Evolutionary conservation across 1,140 invertebrate species (phyloP).

Genomic region (Prorops nasuta): DNA sequence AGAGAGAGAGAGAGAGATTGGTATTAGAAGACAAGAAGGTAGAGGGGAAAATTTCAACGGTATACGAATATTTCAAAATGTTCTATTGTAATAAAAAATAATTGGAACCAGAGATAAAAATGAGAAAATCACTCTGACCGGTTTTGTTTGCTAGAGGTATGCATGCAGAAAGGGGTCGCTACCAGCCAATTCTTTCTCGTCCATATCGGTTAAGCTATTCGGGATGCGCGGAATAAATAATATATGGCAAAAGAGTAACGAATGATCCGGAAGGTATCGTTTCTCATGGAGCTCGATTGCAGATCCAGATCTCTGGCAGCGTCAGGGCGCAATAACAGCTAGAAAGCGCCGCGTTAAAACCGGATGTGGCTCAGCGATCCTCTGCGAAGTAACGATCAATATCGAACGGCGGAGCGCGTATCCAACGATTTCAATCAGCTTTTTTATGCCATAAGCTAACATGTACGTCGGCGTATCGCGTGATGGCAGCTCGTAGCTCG

Average conservation of each 20-base stretch:
- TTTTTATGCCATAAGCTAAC: not conserved
- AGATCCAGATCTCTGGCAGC: slow-evolving; percentile 6
- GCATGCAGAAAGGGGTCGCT: too few species aligned
- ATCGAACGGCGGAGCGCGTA: not conserved
- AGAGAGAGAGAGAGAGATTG: too few species aligned
- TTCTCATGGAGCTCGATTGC: slow-evolving; percentile 18
- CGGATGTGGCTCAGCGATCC: not conserved
- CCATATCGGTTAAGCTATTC: slow-evolving; percentile 11
- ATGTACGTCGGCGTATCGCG: not conserved
- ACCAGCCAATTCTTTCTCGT: too few species aligned
- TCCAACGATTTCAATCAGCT: not conserved
- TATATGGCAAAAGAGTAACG: slow-evolving; percentile 28
- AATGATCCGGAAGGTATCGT: slow-evolving; percentile 28
- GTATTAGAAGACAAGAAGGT: too few species aligned
- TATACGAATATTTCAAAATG: too few species aligned
- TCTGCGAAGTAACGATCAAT: not conserved
- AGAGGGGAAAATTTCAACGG: too few species aligned
- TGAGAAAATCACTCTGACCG: too few species aligned
- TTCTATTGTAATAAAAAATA: too few species aligned
- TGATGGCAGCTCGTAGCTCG: not conserved
- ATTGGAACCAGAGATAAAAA: too few species aligned
- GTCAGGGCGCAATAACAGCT: not conserved
- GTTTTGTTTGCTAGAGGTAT: too few species aligned
- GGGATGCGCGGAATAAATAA: slow-evolving; percentile 32
- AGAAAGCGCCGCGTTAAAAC: not conserved